Conservation (phyloP, 2,888 invertebrate species). For the Eucriotettix oculatus region DNA sequence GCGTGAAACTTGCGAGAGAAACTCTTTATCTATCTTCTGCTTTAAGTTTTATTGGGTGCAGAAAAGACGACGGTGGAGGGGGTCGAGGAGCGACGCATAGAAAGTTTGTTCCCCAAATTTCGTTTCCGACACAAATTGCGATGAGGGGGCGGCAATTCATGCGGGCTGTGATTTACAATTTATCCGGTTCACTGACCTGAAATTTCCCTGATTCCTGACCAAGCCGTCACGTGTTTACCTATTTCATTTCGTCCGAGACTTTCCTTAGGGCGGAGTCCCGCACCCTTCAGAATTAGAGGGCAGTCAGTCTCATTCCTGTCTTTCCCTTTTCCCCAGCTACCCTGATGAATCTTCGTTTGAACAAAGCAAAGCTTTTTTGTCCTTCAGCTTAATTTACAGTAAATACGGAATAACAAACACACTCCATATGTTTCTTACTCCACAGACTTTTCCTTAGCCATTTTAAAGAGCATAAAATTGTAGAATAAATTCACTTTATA, state of each 20-base stretch:
- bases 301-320: too few relatives aligned
- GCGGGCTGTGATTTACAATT: background rate
- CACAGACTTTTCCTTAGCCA: too few relatives aligned
- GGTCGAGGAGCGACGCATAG: background rate
- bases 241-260: background rate
- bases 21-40: background rate
- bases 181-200: background rate
- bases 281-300: too few relatives aligned
- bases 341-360: too few relatives aligned
- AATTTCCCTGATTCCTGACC: background rate
- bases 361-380: too few relatives aligned
- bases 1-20: background rate
- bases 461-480: too few relatives aligned
- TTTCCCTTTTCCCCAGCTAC: too few relatives aligned
- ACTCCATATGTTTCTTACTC: too few relatives aligned
- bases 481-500: too few relatives aligned
- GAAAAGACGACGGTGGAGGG: background rate
- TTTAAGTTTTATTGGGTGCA: background rate
- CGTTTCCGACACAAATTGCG: slow-evolving; percentile 5
- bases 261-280: too few relatives aligned
- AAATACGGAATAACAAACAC: too few relatives aligned
- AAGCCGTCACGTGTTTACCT: background rate
- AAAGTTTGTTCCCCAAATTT: background rate
- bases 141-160: background rate
- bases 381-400: too few relatives aligned